Evolutionary conservation across 2,113 vertebrate genomes (phyloP).

Genomic region (Calypte anna): DNA sequence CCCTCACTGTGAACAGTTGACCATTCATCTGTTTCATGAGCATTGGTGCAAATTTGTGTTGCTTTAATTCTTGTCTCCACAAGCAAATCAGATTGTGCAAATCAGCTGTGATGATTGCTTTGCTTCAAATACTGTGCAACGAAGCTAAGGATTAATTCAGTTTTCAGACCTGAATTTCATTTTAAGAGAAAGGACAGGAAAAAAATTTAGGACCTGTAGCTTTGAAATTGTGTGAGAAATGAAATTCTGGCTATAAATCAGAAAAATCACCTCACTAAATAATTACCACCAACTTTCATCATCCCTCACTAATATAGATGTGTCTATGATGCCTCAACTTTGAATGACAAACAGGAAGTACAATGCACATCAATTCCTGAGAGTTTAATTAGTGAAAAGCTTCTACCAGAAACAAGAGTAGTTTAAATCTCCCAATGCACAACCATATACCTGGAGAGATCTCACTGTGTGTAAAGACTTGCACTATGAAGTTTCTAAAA

Average conservation of each 20-base stretch:
- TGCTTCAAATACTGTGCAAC: not conserved
- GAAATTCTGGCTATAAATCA: not conserved
- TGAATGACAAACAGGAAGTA: not conserved
- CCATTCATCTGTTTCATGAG: not conserved
- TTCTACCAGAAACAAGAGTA: not conserved
- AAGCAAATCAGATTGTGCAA: not conserved
- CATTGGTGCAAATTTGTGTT: fast-evolving
- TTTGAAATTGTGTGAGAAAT: fast-evolving
- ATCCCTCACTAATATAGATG: not conserved
- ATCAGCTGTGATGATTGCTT: not conserved
- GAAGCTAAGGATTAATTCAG: not conserved
- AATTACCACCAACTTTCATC: not conserved
- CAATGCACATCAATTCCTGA: not conserved
- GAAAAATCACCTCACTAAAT: not conserved
- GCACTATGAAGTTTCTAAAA: not conserved
- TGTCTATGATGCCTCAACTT: not conserved
- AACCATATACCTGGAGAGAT: not conserved
- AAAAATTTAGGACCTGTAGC: not conserved
- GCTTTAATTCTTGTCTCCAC: not conserved
- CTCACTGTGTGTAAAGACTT: fast-evolving
- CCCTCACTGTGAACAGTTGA: not conserved
- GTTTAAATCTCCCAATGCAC: not conserved
- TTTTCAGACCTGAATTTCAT: not conserved
- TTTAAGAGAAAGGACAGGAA: not conserved
- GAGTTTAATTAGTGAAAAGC: not conserved